Conservation (phyloP, 2,113 vertebrate species). For the Nanorana parkeri region DNA sequence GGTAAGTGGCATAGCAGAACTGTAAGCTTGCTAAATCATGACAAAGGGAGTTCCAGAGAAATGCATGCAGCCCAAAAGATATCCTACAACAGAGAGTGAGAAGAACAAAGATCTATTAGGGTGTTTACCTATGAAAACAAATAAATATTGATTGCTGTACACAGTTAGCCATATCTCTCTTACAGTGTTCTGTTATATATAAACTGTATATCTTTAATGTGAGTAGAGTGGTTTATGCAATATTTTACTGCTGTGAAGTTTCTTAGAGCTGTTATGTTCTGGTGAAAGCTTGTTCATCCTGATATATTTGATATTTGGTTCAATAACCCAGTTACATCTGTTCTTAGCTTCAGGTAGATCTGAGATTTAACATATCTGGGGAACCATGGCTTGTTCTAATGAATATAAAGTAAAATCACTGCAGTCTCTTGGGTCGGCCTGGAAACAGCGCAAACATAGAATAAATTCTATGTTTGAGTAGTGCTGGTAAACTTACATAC, state of each 20-base stretch:
- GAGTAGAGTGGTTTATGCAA: neutral
- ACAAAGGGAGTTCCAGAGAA: no score
- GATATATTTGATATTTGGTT: slow-evolving; percentile 25
- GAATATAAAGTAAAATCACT: slow-evolving; percentile 9
- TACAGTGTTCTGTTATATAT: no score
- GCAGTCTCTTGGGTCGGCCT: neutral
- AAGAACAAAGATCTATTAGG: no score
- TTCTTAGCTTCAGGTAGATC: slow-evolving; percentile 32
- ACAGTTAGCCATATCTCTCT: no score
- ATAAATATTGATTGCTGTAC: no score
- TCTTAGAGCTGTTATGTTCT: neutral
- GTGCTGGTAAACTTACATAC: no score
- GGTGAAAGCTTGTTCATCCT: neutral
- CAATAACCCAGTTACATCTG: slow-evolving; percentile 34
- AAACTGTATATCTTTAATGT: no score
- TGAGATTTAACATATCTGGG: slow-evolving; percentile 1
- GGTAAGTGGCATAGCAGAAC: no score
- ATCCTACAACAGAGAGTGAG: no score
- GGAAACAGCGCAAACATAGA: neutral
- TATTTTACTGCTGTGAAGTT: neutral
- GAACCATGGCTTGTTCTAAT: slow-evolving; percentile 11
- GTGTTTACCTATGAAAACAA: no score
- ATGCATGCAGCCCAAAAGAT: no score
- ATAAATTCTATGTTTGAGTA: neutral
- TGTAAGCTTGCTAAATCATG: no score